phyloP scores from a whole-genome alignment of 2,113 vertebrate species.

The Hymenochirus boettgeri region DNA sequence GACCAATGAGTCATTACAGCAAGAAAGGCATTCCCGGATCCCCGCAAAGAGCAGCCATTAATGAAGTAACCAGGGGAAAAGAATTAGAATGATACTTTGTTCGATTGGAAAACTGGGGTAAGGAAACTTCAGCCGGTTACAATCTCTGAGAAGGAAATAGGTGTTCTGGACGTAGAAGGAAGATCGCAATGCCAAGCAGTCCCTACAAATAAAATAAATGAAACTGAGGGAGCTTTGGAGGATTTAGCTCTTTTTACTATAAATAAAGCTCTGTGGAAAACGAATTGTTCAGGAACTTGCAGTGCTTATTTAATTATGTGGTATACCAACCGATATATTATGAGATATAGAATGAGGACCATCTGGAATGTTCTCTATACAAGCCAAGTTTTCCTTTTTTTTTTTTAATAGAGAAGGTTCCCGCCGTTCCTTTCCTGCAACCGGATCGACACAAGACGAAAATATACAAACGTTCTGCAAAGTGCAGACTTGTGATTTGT shows the following conservation, averaged over 20 bases:
- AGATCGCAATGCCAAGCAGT: neutral
- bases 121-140: neutral
- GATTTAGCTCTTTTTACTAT: conserved; percentile 11
- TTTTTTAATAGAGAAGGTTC: neutral
- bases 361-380: conserved; percentile 7
- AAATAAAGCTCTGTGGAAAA: conserved; percentile 21
- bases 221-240: conserved; percentile 10
- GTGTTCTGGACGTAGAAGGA: neutral
- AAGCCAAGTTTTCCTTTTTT: conserved; percentile 9
- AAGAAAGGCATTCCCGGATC: neutral
- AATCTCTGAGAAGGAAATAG: neutral
- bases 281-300: neutral
- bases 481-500: too few species aligned
- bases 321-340: conserved; percentile 19
- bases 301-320: conserved; percentile 19
- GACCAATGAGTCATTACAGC: neutral
- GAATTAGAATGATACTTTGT: neutral
- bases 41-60: neutral
- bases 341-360: conserved; percentile 8
- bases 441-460: too few species aligned
- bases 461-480: too few species aligned
- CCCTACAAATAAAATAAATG: conserved; percentile 17
- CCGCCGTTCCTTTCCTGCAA: neutral
- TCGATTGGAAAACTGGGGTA: neutral
- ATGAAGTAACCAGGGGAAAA: neutral